phyloP scores from a whole-genome alignment of 2,888 invertebrate species.

The Aplocera efformata region DNA sequence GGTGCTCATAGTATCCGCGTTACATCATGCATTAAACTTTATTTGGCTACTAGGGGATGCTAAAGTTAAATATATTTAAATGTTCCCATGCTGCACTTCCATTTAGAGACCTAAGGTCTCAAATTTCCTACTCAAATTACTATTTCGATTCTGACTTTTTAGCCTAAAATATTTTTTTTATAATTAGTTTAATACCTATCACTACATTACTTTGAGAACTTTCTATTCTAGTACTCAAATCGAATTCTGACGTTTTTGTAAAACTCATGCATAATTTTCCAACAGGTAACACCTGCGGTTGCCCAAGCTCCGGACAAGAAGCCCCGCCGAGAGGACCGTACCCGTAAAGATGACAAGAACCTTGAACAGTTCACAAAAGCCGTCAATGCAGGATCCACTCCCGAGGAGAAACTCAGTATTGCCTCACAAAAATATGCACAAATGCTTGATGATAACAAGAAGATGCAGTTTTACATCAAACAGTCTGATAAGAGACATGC shows the following conservation, averaged over 20 bases:
- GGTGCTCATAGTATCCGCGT: conserved; percentile 22
- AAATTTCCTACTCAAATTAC: conserved; percentile 15
- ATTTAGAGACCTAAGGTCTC: conserved; percentile 6
- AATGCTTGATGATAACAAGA: conserved; percentile 85
- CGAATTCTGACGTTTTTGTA: too few relatives aligned
- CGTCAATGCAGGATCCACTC: conserved; percentile 74
- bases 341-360: conserved; percentile 79
- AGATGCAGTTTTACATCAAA: conserved; percentile 78
- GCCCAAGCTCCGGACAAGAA: conserved; percentile 48
- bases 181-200: too few relatives aligned
- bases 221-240: too few relatives aligned
- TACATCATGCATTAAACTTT: conserved; percentile 17
- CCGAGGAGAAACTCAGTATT: conserved; percentile 85
- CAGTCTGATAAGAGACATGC: conserved; percentile 82
- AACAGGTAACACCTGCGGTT: conserved; percentile 45
- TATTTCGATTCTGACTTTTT: too few relatives aligned
- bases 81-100: background rate
- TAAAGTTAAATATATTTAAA: background rate
- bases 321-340: conserved; percentile 63
- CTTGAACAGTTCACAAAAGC: conserved; percentile 85
- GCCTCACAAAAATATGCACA: conserved; percentile 89
- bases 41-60: conserved; percentile 1
- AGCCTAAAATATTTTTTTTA: too few relatives aligned
- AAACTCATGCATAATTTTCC: too few relatives aligned
- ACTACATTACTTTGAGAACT: too few relatives aligned